phyloP scores from a whole-genome alignment of 2,797 vertebrate species.

The Dipus sagitta region DNA sequence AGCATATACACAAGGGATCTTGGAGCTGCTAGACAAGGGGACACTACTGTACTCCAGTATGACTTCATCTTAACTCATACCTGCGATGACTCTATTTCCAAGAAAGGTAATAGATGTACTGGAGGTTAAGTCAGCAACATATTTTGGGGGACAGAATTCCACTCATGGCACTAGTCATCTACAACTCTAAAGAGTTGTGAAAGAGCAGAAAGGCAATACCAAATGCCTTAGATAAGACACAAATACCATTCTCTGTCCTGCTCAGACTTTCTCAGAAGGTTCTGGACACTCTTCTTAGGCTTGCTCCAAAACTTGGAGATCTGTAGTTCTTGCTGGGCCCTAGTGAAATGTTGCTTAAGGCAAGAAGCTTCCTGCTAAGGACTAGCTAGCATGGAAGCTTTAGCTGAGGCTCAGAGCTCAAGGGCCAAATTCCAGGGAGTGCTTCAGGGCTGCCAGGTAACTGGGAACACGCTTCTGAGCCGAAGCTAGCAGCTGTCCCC shows the following conservation, averaged over 20 bases:
- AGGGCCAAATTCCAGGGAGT: neutral
- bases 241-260: too few species aligned
- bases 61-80: neutral
- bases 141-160: neutral
- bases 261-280: neutral
- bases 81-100: neutral
- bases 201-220: neutral
- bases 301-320: neutral
- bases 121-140: neutral
- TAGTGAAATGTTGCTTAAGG: neutral
- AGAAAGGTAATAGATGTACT: neutral
- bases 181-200: neutral
- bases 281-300: neutral
- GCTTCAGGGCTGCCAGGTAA: neutral
- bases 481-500: neutral
- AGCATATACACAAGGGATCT: neutral
- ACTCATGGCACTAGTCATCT: neutral
- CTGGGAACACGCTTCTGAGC: neutral
- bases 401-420: neutral
- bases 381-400: neutral
- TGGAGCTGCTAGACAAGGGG: neutral
- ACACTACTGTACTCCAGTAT: neutral
- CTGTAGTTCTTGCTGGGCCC: neutral
- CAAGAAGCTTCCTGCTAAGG: neutral
- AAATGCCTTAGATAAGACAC: neutral